Conservation (phyloP, 2,888 invertebrate genomes). For the Catonia carolina region DNA sequence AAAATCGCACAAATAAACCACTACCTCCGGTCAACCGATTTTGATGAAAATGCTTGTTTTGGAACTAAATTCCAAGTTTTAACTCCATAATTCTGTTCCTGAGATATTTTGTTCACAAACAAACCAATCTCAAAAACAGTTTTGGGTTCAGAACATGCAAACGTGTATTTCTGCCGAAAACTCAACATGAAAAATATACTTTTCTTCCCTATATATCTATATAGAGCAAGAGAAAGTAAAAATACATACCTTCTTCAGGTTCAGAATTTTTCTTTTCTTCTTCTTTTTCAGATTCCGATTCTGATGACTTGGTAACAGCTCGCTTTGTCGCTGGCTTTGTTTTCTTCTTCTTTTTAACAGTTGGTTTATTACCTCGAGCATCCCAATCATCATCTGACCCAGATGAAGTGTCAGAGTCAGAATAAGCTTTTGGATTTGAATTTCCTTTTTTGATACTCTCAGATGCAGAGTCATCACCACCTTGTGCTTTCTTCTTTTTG, state of each 20-base stretch:
- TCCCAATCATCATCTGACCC: constrained; percentile 50
- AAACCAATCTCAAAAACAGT: no score
- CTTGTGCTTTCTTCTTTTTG: constrained; percentile 64
- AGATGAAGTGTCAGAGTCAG: constrained; percentile 46
- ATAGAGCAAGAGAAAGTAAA: no score
- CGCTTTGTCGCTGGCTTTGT: constrained; percentile 42
- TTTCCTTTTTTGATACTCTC: constrained; percentile 36
- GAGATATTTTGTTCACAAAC: no score
- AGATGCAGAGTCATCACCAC: constrained; percentile 40
- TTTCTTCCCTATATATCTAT: no score
- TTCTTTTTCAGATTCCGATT: constrained; percentile 35
- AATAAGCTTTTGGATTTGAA: constrained; percentile 27
- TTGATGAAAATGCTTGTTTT: no score
- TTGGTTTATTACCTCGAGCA: constrained; percentile 41
- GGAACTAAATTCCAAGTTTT: no score
- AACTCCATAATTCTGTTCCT: no score
- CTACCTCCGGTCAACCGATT: no score
- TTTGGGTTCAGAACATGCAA: no score
- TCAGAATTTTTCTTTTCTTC: constrained; percentile 53
- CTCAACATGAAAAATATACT: no score
- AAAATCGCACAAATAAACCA: no score
- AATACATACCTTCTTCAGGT: constrained; percentile 79
- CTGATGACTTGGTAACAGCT: constrained; percentile 37
- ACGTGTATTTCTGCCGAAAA: no score
- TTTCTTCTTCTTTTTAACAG: constrained; percentile 42